Conservation (phyloP, 1,140 invertebrate genomes). For the Andricus grossulariae region DNA sequence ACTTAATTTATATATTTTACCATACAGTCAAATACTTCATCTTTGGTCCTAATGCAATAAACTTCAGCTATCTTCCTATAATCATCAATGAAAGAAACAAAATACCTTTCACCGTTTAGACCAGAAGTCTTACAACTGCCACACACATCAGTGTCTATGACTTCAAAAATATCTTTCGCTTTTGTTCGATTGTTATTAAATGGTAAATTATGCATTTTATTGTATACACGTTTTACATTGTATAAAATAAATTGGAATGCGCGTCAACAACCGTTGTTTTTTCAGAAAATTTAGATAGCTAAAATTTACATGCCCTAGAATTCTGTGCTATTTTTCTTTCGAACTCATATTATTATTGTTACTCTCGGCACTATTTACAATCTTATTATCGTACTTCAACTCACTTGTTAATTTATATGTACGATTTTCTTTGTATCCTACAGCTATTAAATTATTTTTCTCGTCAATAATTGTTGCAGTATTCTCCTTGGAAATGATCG, state of each 20-base stretch:
- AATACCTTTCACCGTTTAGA: no score
- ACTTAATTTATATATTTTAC: no score
- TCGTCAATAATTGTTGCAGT: constrained; percentile 18
- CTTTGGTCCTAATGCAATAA: no score
- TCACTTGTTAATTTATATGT: neutral
- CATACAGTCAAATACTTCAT: no score
- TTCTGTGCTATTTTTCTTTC: neutral
- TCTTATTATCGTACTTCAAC: neutral
- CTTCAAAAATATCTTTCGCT: constrained; percentile 44
- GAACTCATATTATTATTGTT: no score
- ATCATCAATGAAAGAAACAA: no score
- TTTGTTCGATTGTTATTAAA: constrained; percentile 31
- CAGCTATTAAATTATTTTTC: constrained; percentile 1
- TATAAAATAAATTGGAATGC: neutral
- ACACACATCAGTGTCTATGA: constrained; percentile 62
- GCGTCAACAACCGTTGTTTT: no score
- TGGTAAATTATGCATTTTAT: constrained; percentile 23
- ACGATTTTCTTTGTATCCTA: constrained; percentile 1
- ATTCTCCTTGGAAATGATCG: constrained; percentile 28
- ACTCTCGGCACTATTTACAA: no score
- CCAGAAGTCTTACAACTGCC: constrained; percentile 27
- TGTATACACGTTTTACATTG: constrained; percentile 36
- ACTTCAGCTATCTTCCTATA: no score
- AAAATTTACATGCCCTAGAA: constrained; percentile 59
- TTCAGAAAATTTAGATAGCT: constrained; percentile 14